phyloP scores from a whole-genome alignment of 2,888 invertebrate species.

The Apotomis turbidana region DNA sequence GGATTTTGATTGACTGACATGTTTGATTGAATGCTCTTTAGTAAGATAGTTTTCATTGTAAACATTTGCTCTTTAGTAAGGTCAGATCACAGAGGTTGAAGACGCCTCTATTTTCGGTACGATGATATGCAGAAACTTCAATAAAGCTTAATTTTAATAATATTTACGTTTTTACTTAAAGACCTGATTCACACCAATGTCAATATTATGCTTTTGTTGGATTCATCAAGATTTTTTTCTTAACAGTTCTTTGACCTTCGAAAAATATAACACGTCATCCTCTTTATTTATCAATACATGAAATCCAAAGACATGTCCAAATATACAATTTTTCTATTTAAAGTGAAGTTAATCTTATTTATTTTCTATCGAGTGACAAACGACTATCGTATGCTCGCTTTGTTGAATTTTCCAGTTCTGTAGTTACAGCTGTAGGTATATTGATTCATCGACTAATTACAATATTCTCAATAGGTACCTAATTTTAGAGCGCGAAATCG shows the following conservation, averaged over 20 bases:
- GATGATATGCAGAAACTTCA: constrained; percentile 1
- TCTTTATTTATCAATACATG: no score
- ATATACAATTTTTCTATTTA: no score
- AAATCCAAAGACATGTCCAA: no score
- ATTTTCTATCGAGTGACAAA: no score
- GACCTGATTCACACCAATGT: not conserved
- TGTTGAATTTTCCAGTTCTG: not conserved
- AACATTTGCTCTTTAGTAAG: not conserved
- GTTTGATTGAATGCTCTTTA: constrained; percentile 1
- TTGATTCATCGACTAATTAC: not conserved
- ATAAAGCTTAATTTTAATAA: not conserved
- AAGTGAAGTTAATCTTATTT: no score
- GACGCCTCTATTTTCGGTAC: not conserved
- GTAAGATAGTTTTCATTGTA: no score
- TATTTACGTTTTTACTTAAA: not conserved
- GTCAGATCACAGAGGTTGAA: not conserved
- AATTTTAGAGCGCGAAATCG: constrained; percentile 16
- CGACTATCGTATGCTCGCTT: not conserved
- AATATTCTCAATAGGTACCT: not conserved
- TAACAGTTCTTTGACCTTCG: no score
- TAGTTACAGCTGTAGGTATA: not conserved
- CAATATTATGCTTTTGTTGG: constrained; percentile 16
- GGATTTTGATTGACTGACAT: constrained; percentile 3
- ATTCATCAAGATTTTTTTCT: not conserved
- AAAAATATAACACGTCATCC: no score